A percentile compares a stretch with the other conserved stretches of the same genome.
phyloP scores from a whole-genome alignment of 2,797 vertebrate species.

The Cossypha heuglini region DNA sequence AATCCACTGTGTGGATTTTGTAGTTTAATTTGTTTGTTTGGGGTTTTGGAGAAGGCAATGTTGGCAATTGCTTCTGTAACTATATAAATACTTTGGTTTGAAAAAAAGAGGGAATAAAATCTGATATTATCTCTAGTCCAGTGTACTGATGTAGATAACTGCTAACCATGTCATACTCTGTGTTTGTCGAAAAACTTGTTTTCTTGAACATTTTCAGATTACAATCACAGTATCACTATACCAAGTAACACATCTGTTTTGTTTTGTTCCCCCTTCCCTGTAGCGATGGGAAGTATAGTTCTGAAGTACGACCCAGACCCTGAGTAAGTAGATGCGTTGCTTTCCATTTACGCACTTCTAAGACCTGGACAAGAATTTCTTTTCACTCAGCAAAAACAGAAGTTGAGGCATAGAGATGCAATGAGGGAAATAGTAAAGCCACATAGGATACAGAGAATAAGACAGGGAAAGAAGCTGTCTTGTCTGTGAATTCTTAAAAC shows the following conservation, averaged over 20 bases:
- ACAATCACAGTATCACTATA: background rate
- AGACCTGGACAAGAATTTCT: background rate
- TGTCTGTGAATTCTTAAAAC: background rate
- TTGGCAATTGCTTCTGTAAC: background rate
- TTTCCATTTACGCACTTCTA: background rate
- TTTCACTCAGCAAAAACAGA: background rate
- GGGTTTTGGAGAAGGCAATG: background rate
- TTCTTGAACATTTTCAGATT: background rate
- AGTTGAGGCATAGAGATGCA: background rate
- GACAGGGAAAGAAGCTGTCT: background rate
- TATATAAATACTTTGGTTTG: background rate
- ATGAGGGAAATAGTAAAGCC: background rate
- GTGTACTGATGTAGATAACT: background rate
- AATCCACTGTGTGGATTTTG: background rate
- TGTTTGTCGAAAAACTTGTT: background rate
- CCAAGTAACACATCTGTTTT: background rate
- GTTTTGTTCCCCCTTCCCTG: background rate
- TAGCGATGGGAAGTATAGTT: slow-evolving; percentile 94
- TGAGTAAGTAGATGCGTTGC: slow-evolving; percentile 78
- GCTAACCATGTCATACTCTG: background rate
- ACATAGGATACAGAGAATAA: background rate
- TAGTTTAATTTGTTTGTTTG: background rate
- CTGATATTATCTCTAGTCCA: background rate
- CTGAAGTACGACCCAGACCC: slow-evolving; percentile 90
- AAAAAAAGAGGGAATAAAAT: background rate